These are phyloP conservation scores for Sebastes vulpes DNA, from an alignment of 2,797 vertebrate species.

Conservation along the genomic window DNA sequence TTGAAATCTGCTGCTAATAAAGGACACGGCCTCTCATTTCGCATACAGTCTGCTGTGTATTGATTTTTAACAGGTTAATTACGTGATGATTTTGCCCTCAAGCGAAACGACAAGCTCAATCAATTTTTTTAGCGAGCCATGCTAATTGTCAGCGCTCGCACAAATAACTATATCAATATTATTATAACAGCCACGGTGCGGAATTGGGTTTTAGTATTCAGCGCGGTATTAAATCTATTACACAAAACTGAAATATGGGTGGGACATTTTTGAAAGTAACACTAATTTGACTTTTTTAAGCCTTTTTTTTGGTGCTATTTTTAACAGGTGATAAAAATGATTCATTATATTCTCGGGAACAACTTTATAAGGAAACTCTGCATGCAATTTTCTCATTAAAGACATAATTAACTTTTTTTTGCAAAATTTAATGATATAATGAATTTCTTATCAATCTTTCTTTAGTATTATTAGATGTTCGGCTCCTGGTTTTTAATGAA, in stretches of 20 bases:
- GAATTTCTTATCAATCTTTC: neutral
- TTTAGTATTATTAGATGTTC: neutral
- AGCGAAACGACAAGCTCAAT: neutral
- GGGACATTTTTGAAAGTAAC: neutral
- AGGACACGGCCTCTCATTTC: conserved; percentile 15
- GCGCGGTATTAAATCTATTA: neutral
- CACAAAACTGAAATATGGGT: neutral
- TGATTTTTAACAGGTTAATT: conserved; percentile 60
- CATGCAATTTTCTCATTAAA: conserved; percentile 7
- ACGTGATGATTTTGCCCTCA: conserved; percentile 33
- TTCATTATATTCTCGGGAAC: conserved; percentile 6
- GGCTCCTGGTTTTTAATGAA: neutral
- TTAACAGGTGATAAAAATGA: conserved; percentile 18
- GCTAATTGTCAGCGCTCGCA: neutral
- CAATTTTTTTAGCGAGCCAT: conserved; percentile 8
- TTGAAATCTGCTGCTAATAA: conserved; percentile 47
- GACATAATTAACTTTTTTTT: conserved; percentile 35
- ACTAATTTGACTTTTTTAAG: conserved; percentile 1
- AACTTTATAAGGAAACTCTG: conserved; percentile 6
- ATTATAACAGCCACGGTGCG: neutral
- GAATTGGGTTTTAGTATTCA: neutral
- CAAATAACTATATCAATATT: conserved; percentile 13
- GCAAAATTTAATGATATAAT: conserved; percentile 8
- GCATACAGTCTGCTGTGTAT: conserved; percentile 26
- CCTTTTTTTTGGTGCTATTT: neutral